Percentiles rank a stretch among this genome's conserved stretches.
These are phyloP conservation scores for Prunella strophiata DNA, from an alignment of 2,797 vertebrate genomes.

Conservation along the genomic window DNA sequence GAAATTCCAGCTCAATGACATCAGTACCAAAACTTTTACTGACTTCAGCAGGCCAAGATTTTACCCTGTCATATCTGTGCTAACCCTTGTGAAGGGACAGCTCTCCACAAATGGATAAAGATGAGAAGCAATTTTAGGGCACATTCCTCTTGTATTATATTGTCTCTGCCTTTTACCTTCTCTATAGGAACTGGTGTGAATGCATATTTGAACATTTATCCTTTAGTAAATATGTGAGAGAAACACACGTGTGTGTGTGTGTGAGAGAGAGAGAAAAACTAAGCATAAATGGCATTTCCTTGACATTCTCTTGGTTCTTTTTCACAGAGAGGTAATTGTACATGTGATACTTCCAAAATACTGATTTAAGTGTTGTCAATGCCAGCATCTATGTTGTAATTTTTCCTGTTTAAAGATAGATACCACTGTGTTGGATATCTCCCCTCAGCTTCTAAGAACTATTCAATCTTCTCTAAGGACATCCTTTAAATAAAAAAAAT, in stretches of 20 bases:
- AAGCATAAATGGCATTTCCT: not conserved
- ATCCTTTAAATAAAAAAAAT: not conserved
- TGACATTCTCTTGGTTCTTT: not conserved
- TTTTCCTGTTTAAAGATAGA: not conserved
- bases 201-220: not conserved
- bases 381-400: not conserved
- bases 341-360: not conserved
- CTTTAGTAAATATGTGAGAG: not conserved
- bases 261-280: not conserved
- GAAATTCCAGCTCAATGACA: constrained; percentile 7
- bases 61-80: not conserved
- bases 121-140: not conserved
- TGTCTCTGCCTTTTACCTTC: not conserved
- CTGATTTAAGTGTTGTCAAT: not conserved
- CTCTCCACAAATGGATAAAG: not conserved
- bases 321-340: not conserved
- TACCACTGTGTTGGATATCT: not conserved
- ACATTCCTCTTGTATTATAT: not conserved
- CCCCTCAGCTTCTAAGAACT: not conserved
- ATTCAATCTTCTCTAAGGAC: not conserved
- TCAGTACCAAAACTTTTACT: constrained; percentile 3
- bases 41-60: not conserved
- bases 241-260: not conserved
- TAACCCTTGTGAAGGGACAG: not conserved
- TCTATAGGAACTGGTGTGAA: not conserved